Base-by-base conservation (phyloP, 2,113 vertebrate species). In the Planiliza haematocheilus region DNA sequence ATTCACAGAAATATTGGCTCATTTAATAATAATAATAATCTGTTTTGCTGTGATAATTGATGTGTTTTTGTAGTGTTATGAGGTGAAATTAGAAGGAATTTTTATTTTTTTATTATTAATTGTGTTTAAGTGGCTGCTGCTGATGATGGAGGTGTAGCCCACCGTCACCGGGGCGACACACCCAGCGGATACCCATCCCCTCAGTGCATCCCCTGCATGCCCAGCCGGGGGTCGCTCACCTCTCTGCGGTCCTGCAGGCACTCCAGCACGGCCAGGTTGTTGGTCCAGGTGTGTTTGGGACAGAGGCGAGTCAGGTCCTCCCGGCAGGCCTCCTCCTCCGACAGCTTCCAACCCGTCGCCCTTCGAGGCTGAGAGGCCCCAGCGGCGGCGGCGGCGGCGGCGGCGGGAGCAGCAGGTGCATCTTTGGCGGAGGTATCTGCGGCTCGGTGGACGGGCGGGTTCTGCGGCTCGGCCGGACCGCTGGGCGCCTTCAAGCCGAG, bases 261-360 rank as follows among this genome's bases (percentile, higher is more conserved):
- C 91, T 99, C 97, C 55, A 99, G 95, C 77, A 97, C 96, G 62
- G 96, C 96, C 90, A 99, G 94, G 93, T 97, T 98, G 93, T 98
- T 99, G 88, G 92, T 95, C 97, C 97, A 99, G 89, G 96, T 96
- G 89, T 97, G 95, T 84, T 96, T 96, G 70, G 96, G 95, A 79
- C 97, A 99, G 83, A 98, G 93, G 59, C 97, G 94, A 89, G 85
- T 93, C 93, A 99, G 93, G 93, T 99, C 97, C 76, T 97, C 97
- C 81, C 95, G 91, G 85, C 97, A 98, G 89, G 93, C 95, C 93
- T 95, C 95, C 91, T 98, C 97, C 86, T 98, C 97, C 24, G 96
- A 95, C 86, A 99, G 95, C 91, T 95, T 97, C 96, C 96, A 97
- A 37, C 94, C 95, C 82, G 93, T 84, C 94, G 81, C 69, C 92